Evolutionary conservation across 2,888 invertebrate genomes (phyloP).

Genomic region (Electrophaes corylata): DNA sequence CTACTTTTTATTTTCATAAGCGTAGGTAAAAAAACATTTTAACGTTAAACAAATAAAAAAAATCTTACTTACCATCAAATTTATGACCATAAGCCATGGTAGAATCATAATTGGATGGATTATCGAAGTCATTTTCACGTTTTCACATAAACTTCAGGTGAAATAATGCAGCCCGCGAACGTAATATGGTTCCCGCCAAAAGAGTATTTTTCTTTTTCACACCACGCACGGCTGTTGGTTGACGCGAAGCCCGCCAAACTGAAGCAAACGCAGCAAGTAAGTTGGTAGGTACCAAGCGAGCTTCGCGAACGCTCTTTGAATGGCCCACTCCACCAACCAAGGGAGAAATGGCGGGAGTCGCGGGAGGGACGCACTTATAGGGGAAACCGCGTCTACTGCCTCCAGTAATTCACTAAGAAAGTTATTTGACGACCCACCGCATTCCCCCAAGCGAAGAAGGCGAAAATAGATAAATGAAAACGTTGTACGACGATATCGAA

Average conservation of each 20-base stretch:
- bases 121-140: conserved; percentile 65
- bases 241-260: conserved; percentile 80
- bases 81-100: conserved; percentile 64
- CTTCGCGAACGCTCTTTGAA: conserved; percentile 81
- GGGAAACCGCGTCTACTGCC: conserved; percentile 80
- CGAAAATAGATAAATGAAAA: conserved; percentile 68
- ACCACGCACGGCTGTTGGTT: conserved; percentile 64
- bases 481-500: conserved; percentile 46
- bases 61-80: conserved; percentile 68
- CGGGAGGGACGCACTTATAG: conserved; percentile 78
- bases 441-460: conserved; percentile 51
- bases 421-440: conserved; percentile 74
- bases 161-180: conserved; percentile 46
- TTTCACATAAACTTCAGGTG: conserved; percentile 64
- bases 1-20: too few relatives aligned
- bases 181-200: conserved; percentile 68
- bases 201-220: conserved; percentile 47
- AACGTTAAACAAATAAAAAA: background rate
- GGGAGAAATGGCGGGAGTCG: conserved; percentile 78
- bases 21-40: too few relatives aligned
- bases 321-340: conserved; percentile 75
- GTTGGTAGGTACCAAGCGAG: conserved; percentile 69
- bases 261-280: conserved; percentile 53
- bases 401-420: conserved; percentile 83
- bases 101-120: conserved; percentile 51